Evolutionary conservation across 2,888 invertebrate genomes (phyloP), one percentile per base, ranked within the genome.

Genomic region (Drosophila parthenogenetica): DNA sequence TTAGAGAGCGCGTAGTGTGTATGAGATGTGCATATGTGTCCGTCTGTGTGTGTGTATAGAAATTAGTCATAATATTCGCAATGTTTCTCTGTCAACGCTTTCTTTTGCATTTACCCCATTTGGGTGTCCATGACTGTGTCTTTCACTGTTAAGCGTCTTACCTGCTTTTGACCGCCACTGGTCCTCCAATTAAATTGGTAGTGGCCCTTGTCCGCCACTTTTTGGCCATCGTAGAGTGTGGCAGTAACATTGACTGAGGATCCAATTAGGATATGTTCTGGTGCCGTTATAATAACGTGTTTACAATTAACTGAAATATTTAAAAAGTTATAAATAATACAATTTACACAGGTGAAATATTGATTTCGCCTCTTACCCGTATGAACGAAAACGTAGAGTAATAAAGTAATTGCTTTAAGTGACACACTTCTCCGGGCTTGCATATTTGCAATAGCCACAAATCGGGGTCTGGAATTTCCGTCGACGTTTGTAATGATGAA

Each of bases 231-330:
- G 46, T 82, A 90, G 5, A 92, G 70, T 13, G 79, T 89, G 10
- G 91, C 92, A 19, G 88, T 94, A 88, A 97, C 95, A 72, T 94
- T 95, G 43, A 96, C 93, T 55, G 94, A 94, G 4, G 95, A 95
- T 19, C 96, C 97, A 58, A 94, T 92, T 14, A 96, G 94, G n/a
- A 95, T 94, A 49, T 95, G 95, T 8, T 95, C 95, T 91, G 95
- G 94, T 71, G 94, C 94, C 11, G 92, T 92, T 71, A 96, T 90
- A 60, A 92, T 91, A 48, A 96, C 93, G 75, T 93, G 93, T 42
- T 66, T 67, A 53, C 79, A 64, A 43, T 69, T 54, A 35, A 66
- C 87, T 87, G n/a, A 2, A n/a, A 70, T 54, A 37, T 5, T 13
- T 22, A 37, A 59, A 13, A 13, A 35, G 13, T 13, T 35, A 35